Base-by-base conservation (phyloP, 2,113 vertebrate species). In the Vidua macroura region DNA sequence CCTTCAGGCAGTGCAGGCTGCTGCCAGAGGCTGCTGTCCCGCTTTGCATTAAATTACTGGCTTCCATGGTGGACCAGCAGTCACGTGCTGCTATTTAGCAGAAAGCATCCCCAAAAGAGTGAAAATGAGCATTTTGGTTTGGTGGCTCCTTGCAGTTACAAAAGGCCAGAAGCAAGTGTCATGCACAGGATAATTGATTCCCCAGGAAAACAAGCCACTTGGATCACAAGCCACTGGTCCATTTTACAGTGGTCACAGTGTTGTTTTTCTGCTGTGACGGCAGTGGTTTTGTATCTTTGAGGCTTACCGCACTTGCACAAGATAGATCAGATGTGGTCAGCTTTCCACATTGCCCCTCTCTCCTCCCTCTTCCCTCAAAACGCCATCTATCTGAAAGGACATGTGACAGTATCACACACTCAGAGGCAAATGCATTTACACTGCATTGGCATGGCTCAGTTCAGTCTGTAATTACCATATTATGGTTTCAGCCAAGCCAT, bases 391-490 rank as follows among this genome's bases (percentile, higher is more conserved):
- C 77, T 87, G 58, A 96, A 63, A 10, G 52, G 64, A 77, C 70
- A 62, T 2, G 0, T 76, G 83, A 88, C 70, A 59, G 15, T n/a
- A 63, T 58, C 77, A 53, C 76, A 72, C 51, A 91, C 87, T 93
- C 88, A 79, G 92, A 83, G 67, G 51, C 39, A 87, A 81, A 88
- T 58, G 28, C 88, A 92, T 83, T 93, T 95, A 79, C 66, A 96
- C 21, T 30, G 60, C 68, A 87, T 75, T 22, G 28, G 83, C 93
- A 93, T 15, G 43, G 85, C 68, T 96, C 62, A 69, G 83, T 81
- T 97, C 95, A 95, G 89, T 82, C 91, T 94, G 1, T 87, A 97
- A 97, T 96, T 92, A 95, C 86, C 56, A 73, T 48, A 85, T 92
- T 94, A 96, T 33, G 83, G 92, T 89, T 92, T 95, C 92, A 96